Base-by-base conservation (phyloP, 2,888 invertebrate genomes). In the Nyleta sp. region DNA sequence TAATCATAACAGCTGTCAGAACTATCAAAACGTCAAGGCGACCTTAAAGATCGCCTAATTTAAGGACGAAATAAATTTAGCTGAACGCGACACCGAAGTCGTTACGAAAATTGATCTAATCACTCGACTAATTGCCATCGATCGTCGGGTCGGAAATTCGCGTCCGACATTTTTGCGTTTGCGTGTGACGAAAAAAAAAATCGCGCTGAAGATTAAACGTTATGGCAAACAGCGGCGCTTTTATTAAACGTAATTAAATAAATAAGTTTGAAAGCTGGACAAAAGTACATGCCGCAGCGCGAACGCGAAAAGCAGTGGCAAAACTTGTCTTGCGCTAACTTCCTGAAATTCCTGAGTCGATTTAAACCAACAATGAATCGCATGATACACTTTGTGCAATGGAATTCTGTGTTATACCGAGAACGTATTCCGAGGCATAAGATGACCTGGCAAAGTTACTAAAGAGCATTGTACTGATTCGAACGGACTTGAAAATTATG, bases 311-410 rank as follows among this genome's bases (percentile, higher is more conserved):
- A 64, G 35, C 50, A 50, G 75, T 44, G 62, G 70, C 44, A 76
- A 76, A 76, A 64, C 57, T 76, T 76, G 70, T 68, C 50, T 59
- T 46, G 52, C 35, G 10, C 46, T 59, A 77, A 71, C 71, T 77
- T 71, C 53, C 65, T 44, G 67, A 71, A 65, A 65, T 77, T 60
- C 77, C 59, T 77, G 33, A 53, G 59, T 67, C 59, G 71, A 77
- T 67, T 71, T 77, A 65, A 77, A 59, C 53, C 60, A 53, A 71
- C 77, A 65, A 71, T 77, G 71, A 77, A 75, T 68, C 75, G 55
- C 62, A 50, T 57, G 68, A 62, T 62, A 75, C 75, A 75, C 68
- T 68, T 68, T 75, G 60, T 64, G 55, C 62, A 57, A 75, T 68
- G 68, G 68, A 75, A 75, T 75, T 68, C 68, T 18, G 42, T 55